Evolutionary conservation across 2,113 vertebrate genomes (phyloP), one percentile per base, ranked within the genome.

Genomic region (Crotalus horridus): DNA sequence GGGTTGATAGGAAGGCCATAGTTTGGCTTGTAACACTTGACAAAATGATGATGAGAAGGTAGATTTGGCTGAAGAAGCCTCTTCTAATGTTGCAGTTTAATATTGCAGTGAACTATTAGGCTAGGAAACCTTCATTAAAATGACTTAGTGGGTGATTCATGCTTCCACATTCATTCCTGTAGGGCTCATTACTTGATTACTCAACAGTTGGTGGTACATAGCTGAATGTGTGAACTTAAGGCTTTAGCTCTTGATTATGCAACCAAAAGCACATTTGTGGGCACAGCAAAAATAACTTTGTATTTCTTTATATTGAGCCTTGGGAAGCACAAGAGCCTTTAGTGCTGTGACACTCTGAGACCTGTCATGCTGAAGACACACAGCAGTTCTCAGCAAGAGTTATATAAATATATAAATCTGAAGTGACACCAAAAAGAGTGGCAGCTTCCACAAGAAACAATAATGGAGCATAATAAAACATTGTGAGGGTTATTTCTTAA

Each of bases 101-200:
- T 91, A 87, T 88, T 94, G 85, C 92, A 89, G 85, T 93, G 95
- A 96, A 91, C 21, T 56, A 95, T 87, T 81, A 23, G 5, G 93
- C 85, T 96, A 94, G 21, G 54, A 92, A 96, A 94, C 92, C 87
- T 90, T 95, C 94, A 95, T 97, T 96, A 96, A 96, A 96, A 94
- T 91, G 53, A 94, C 93, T 89, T 93, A 85, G 17, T 81, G 89
- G 33, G 46, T 93, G 88, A 90, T 90, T 93, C 48, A 86, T 64
- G 81, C 56, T 90, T 69, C 21, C 56, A 61, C 54, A 11, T 87
- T 86, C 55, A 85, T 90, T 48, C 33, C 46, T 29, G 55, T 61
- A 58, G 55, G 74, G 46, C 56, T 93, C 92, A 86, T 90, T 93
- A 93, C 89, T 87, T 90, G 56, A 64, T 93, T 64, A 87, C 81